phyloP scores from a whole-genome alignment of 2,797 vertebrate genomes.

The Propithecus deckenii region DNA sequence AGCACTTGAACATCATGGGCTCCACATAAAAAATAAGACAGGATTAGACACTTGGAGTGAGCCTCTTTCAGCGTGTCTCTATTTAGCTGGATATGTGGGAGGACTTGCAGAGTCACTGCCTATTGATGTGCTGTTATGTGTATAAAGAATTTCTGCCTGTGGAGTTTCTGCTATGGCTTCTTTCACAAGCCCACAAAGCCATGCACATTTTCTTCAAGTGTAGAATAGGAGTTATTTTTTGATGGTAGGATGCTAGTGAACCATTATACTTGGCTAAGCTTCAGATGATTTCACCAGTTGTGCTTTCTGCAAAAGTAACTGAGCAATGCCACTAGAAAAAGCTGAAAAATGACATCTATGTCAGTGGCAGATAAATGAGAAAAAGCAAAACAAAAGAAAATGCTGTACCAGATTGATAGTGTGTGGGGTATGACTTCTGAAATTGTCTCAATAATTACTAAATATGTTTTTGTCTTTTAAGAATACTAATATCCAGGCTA shows the following conservation, averaged over 20 bases:
- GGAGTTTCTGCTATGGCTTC: not conserved
- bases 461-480: not conserved
- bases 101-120: not conserved
- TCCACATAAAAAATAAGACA: not conserved
- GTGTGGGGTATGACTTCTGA: not conserved
- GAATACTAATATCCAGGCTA: not conserved
- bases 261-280: slow-evolving; percentile 37
- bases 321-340: not conserved
- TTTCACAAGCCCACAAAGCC: slow-evolving; percentile 49
- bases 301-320: slow-evolving; percentile 25
- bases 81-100: not conserved
- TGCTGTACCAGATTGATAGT: not conserved
- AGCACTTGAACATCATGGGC: not conserved
- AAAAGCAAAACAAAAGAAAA: slow-evolving; percentile 28
- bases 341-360: slow-evolving; percentile 13
- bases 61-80: not conserved
- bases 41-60: not conserved
- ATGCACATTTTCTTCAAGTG: not conserved
- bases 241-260: slow-evolving; percentile 1
- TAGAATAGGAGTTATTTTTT: slow-evolving; percentile 10
- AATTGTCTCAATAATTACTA: not conserved
- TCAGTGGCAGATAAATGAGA: slow-evolving; percentile 20
- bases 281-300: slow-evolving; percentile 48
- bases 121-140: slow-evolving; percentile 1
- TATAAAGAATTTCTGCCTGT: slow-evolving; percentile 48